Percentiles rank a stretch among this genome's conserved stretches.
These are phyloP conservation scores for Pituophis catenifer DNA, from an alignment of 2,113 vertebrate species.

Conservation along the genomic window DNA sequence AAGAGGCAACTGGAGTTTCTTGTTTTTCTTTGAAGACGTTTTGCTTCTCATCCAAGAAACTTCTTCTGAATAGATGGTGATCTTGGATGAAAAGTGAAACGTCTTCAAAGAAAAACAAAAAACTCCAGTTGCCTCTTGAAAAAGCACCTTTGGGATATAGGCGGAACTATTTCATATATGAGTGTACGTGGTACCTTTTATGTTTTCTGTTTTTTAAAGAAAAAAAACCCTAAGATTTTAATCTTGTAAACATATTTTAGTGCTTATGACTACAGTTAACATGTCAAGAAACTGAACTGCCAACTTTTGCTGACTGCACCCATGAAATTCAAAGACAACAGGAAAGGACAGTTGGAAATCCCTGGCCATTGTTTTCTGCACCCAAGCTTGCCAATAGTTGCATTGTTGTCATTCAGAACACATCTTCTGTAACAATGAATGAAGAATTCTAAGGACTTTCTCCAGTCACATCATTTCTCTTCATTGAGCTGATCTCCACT, in stretches of 20 bases:
- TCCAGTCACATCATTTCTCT: not conserved
- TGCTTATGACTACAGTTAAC: not conserved
- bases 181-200: not conserved
- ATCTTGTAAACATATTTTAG: not conserved
- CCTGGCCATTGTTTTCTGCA: not conserved
- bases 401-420: not conserved
- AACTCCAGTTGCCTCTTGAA: not conserved
- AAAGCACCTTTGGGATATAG: not conserved
- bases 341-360: not conserved
- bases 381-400: not conserved
- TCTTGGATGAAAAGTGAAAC: not conserved
- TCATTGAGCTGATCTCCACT: not conserved
- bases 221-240: not conserved
- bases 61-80: not conserved
- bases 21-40: too few relatives aligned
- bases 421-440: not conserved
- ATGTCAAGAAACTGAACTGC: not conserved
- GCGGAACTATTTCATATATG: not conserved
- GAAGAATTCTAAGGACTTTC: not conserved
- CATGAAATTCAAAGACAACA: not conserved
- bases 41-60: too few relatives aligned
- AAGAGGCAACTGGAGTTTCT: too few relatives aligned
- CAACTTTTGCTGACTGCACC: not conserved
- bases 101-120: not conserved
- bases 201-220: not conserved